These are phyloP conservation scores for Cryptomyrus ogoouensis DNA, from an alignment of 2,113 vertebrate species.

Conservation along the genomic window DNA sequence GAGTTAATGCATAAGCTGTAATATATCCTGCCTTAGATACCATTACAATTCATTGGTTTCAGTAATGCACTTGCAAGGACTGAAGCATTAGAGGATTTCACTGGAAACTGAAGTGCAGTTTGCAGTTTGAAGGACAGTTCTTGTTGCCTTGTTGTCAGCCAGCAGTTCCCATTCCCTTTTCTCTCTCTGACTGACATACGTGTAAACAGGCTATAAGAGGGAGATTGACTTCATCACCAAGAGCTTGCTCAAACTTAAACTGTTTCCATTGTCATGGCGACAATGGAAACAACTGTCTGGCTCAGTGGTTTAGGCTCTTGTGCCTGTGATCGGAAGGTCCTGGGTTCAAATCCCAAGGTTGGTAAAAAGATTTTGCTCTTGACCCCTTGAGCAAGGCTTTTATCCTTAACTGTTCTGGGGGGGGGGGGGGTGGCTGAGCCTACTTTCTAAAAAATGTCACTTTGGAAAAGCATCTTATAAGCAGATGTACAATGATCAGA, in stretches of 20 bases:
- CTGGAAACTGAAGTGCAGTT: neutral
- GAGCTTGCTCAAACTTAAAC: neutral
- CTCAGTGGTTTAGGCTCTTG: neutral
- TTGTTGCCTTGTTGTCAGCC: neutral
- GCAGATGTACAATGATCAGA: neutral
- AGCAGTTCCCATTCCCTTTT: neutral
- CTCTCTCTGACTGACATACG: neutral
- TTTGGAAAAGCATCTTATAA: neutral
- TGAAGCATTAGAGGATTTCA: neutral
- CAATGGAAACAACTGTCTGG: neutral
- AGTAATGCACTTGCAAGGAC: neutral
- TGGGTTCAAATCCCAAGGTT: neutral
- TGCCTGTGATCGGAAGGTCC: neutral
- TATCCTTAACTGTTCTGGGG: neutral
- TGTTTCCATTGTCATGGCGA: neutral
- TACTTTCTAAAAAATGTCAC: neutral
- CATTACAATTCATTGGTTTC: constrained; percentile 7
- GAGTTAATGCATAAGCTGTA: constrained; percentile 13
- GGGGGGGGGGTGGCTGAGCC: neutral
- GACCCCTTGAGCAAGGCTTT: neutral
- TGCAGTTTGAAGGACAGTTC: neutral
- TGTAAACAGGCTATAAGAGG: neutral
- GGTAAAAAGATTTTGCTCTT: neutral
- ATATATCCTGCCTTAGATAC: constrained; percentile 3
- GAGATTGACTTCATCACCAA: neutral